These are phyloP conservation scores for Physeter macrocephalus DNA, from an alignment of 2,113 vertebrate genomes.

Conservation along the genomic window DNA sequence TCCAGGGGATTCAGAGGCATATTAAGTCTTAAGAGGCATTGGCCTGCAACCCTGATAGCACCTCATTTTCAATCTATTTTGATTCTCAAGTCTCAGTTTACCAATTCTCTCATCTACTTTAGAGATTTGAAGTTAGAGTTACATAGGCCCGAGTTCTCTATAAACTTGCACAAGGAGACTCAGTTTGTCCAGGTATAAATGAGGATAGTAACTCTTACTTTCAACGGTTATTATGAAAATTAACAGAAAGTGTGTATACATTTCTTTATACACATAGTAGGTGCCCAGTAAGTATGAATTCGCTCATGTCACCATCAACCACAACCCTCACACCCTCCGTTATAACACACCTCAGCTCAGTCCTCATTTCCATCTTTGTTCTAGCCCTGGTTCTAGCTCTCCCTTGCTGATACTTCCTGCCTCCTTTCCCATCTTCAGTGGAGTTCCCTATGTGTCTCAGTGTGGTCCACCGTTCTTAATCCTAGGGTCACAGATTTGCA, in stretches of 20 bases:
- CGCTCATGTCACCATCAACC: neutral
- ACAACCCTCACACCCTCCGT: neutral
- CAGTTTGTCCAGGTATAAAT: neutral
- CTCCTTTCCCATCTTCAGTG: neutral
- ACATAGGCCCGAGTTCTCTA: neutral
- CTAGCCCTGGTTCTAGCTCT: neutral
- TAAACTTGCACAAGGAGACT: neutral
- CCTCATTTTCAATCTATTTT: neutral
- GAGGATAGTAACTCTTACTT: neutral
- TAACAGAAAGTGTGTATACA: neutral
- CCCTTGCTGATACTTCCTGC: neutral
- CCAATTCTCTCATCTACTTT: neutral
- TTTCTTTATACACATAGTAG: neutral
- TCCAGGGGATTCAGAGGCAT: neutral
- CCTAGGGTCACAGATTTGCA: neutral
- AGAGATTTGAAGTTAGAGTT: neutral
- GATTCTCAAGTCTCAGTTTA: neutral
- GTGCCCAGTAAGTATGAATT: neutral
- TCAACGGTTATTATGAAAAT: neutral
- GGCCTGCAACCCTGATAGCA: neutral
- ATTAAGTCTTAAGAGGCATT: neutral
- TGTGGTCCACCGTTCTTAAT: neutral
- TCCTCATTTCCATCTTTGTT: neutral
- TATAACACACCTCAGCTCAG: neutral
- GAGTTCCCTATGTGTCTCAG: neutral